Evolutionary conservation across 2,113 vertebrate species (phyloP), one percentile per base, ranked within the genome.

Genomic region (Otus sunia): DNA sequence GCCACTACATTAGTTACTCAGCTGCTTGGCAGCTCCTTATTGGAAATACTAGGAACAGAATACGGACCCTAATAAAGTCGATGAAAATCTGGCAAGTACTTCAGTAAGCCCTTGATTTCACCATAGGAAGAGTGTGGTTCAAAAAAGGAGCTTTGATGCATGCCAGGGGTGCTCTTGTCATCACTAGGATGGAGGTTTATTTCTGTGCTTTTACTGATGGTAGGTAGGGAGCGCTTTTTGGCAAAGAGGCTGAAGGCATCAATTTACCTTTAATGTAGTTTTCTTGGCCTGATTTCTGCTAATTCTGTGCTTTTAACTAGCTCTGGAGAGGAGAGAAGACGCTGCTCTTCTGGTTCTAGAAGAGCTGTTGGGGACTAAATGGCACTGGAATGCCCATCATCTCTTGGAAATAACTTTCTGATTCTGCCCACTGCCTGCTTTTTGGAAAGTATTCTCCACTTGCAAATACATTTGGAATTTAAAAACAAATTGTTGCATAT

Each of bases 1-100:
- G 95, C 94, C 19, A 23, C 50, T 64, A 6, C 10, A 2, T 91
- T 94, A 58, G 91, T 97, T 97, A 95, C 87, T 95, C 89, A 97
- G 96, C 95, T 96, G 95, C 92, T 94, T 97, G 94, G 91, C 94
- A 95, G 89, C 86, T 88, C 77, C 66, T 41, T 53, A 11, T 45
- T 96, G 93, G 95, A 97, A 96, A 96, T n/a, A 66, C 37, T 78
- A 58, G 77, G 71, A 90, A 41, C 50, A 41, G 77, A 92, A 85
- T 90, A 87, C 0, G 1, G 52, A 64, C 81, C 77, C 69, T 85
- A 92, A 73, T 96, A 89, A 95, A 94, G 66, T 73, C 1, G 4
- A 87, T 16, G 53, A 95, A 78, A 91, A 60, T 59, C 76, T 96
- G 94, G 94, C 94, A 91, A 41, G 58, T 37, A 50, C 59, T 88